Evolutionary conservation across 1,140 invertebrate genomes (phyloP).

Genomic region (Condylostylus longicornis): DNA sequence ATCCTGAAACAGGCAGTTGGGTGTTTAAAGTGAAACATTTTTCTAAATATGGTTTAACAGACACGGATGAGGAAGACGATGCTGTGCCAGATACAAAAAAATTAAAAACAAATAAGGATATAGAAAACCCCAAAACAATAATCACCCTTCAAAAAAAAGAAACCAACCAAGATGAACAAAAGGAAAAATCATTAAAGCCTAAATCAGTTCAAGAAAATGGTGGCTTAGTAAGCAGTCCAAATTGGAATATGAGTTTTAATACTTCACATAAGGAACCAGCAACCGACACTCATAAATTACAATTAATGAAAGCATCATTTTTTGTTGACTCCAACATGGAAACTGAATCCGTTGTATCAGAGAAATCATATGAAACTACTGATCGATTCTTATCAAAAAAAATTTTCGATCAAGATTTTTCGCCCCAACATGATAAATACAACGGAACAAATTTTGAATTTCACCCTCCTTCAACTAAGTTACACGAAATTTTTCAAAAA

Average conservation of each 20-base stretch:
- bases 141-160: too few species aligned
- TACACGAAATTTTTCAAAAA: too few species aligned
- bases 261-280: conserved; percentile 34
- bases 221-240: background rate
- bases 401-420: too few species aligned
- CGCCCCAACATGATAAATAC: too few species aligned
- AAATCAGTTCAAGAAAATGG: background rate
- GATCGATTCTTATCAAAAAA: background rate
- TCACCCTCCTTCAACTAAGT: too few species aligned
- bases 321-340: conserved; percentile 18
- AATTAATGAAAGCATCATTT: conserved; percentile 76
- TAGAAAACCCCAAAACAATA: too few species aligned
- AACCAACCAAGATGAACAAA: too few species aligned
- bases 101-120: conserved; percentile 14
- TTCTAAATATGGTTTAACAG: conserved; percentile 87
- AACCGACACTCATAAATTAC: conserved; percentile 49
- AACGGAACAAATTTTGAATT: too few species aligned
- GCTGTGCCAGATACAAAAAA: conserved; percentile 33
- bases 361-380: background rate
- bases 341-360: conserved; percentile 15
- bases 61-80: conserved; percentile 63
- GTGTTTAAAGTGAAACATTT: conserved; percentile 90
- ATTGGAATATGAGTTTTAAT: background rate
- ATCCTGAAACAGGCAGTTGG: conserved; percentile 92
- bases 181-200: background rate